Conservation (phyloP, 2,888 invertebrate species). For the Gerris lacustris region DNA sequence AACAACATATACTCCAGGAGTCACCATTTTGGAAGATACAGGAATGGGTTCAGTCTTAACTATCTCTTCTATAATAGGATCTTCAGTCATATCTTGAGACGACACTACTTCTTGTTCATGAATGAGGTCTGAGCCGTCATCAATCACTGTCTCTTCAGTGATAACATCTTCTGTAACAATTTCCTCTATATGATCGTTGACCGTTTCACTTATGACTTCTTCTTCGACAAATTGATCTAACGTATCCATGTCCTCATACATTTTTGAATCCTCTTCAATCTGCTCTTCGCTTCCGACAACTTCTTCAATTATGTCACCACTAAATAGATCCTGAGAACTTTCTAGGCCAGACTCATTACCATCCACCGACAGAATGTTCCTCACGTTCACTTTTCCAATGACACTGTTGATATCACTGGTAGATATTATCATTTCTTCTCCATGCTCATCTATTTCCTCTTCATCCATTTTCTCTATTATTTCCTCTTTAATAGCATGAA, state of each 20-base stretch:
- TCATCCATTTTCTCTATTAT: constrained; percentile 21
- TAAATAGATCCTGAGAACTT: constrained; percentile 3
- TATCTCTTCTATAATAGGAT: constrained; percentile 4
- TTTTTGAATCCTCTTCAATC: constrained; percentile 13
- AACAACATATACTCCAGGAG: constrained; percentile 15
- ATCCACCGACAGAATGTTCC: not conserved
- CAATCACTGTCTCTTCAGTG: constrained; percentile 25
- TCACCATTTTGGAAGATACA: not conserved
- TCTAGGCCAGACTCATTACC: not conserved
- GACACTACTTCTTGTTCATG: constrained; percentile 4
- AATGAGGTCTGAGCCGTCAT: constrained; percentile 16
- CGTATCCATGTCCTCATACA: constrained; percentile 11
- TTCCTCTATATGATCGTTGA: constrained; percentile 22
- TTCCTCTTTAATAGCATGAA: constrained; percentile 21
- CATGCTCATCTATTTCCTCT: constrained; percentile 16
- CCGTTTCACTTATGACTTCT: constrained; percentile 21
- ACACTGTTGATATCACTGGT: not conserved
- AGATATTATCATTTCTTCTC: not conserved
- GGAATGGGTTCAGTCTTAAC: not conserved
- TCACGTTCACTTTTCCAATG: not conserved
- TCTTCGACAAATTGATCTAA: constrained; percentile 20
- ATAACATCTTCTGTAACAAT: constrained; percentile 22
- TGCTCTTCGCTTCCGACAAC: constrained; percentile 22
- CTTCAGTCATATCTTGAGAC: not conserved
- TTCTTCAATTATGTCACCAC: constrained; percentile 20